phyloP scores from a whole-genome alignment of 2,797 vertebrate species.

The Poeciliopsis presidionis region DNA sequence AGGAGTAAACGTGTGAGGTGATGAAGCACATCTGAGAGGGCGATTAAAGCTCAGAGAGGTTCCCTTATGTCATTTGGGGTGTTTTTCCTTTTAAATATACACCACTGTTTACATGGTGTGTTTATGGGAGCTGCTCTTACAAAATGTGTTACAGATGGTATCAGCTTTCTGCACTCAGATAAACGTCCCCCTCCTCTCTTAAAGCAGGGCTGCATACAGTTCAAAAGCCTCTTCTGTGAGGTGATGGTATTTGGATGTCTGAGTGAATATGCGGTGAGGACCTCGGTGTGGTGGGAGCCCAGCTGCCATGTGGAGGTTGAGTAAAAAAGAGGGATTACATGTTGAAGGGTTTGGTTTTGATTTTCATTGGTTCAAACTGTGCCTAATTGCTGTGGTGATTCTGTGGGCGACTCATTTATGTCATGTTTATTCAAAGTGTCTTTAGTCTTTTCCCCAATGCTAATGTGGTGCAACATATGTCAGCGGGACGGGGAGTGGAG shows the following conservation, averaged over 20 bases:
- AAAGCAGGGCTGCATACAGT: constrained; percentile 71
- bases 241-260: constrained; percentile 69
- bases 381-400: constrained; percentile 70
- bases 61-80: constrained; percentile 32
- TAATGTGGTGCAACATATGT: constrained; percentile 17
- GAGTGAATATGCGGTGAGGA: constrained; percentile 42
- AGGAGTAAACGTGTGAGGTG: constrained; percentile 38
- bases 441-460: constrained; percentile 17
- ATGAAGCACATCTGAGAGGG: constrained; percentile 45
- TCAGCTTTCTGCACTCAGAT: constrained; percentile 58
- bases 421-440: constrained; percentile 61
- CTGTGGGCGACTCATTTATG: constrained; percentile 67
- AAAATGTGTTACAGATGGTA: constrained; percentile 66
- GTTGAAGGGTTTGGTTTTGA: constrained; percentile 59
- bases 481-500: constrained; percentile 3
- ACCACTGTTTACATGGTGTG: constrained; percentile 71
- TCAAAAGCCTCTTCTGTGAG: constrained; percentile 61
- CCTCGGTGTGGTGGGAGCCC: constrained; percentile 55
- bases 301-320: constrained; percentile 61
- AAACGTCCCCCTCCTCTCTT: constrained; percentile 79
- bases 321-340: constrained; percentile 52
- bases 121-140: constrained; percentile 80
- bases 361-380: constrained; percentile 67
- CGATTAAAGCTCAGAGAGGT: constrained; percentile 39
- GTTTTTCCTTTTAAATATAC: constrained; percentile 55